These are phyloP conservation scores for Palythoa grandiflora DNA, from an alignment of 92 coral and sea anemone species.

Conservation along the genomic window DNA sequence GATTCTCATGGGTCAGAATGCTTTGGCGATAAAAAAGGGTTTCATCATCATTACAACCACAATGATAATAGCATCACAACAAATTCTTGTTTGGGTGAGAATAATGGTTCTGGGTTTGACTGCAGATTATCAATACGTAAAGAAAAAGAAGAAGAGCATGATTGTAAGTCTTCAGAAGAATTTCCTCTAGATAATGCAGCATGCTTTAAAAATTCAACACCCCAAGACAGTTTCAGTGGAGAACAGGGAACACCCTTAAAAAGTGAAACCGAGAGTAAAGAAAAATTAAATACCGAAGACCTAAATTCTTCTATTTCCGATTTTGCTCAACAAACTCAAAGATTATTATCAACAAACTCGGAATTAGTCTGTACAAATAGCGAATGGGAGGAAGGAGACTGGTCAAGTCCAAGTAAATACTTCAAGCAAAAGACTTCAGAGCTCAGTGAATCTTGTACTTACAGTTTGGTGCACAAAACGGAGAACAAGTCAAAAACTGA, in stretches of 20 bases:
- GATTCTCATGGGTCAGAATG: neutral
- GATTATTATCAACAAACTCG: neutral
- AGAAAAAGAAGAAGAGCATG: neutral
- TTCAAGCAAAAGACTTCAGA: neutral
- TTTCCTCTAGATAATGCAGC: neutral
- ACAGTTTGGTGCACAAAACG: neutral
- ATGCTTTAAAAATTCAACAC: neutral
- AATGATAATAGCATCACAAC: neutral
- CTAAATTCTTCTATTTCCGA: neutral
- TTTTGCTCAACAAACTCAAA: neutral
- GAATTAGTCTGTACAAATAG: neutral
- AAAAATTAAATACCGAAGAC: neutral
- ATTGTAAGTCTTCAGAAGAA: neutral
- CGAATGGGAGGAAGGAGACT: neutral
- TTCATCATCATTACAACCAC: neutral
- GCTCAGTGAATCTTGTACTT: neutral
- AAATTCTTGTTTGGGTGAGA: neutral
- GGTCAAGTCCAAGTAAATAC: no score
- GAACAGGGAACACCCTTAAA: neutral
- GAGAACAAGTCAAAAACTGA: neutral
- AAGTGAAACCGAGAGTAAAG: neutral
- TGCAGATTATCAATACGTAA: neutral
- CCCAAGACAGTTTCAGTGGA: neutral
- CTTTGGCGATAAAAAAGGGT: neutral
- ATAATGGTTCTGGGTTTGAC: neutral